phyloP scores from a whole-genome alignment of 1,140 invertebrate genomes.

The Halesus radiatus region DNA sequence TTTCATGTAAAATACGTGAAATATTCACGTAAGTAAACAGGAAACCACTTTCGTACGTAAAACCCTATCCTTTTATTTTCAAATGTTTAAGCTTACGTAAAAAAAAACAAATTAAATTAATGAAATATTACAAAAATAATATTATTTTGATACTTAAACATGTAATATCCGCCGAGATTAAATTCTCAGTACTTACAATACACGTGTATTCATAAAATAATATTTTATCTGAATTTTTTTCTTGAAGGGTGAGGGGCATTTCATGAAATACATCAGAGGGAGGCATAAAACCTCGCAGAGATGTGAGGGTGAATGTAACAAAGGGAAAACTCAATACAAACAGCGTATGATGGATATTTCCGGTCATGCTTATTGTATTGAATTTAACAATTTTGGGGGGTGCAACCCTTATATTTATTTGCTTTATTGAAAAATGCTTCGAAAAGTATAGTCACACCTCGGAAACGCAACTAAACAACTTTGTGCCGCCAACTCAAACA shows the following conservation, averaged over 20 bases:
- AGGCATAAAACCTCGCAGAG: background rate
- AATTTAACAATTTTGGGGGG: slow-evolving; percentile 17
- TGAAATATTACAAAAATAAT: no score
- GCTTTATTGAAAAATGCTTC: background rate
- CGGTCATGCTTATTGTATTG: slow-evolving; percentile 24
- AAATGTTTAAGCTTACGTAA: no score
- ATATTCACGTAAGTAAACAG: no score
- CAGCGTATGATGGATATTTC: slow-evolving; percentile 17
- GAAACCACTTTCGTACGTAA: no score
- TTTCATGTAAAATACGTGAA: no score
- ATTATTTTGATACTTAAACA: no score
- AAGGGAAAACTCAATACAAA: slow-evolving; percentile 21
- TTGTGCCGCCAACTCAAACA: no score
- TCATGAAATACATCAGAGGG: slow-evolving; percentile 16
- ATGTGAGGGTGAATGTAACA: slow-evolving; percentile 10
- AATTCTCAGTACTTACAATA: background rate
- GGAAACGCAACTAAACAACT: no score
- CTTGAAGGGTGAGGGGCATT: background rate
- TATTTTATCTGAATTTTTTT: background rate
- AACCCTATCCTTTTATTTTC: no score
- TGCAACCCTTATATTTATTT: background rate
- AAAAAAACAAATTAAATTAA: no score
- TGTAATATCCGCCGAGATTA: no score
- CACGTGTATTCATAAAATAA: slow-evolving; percentile 20
- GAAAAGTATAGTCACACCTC: no score